Conservation (phyloP, 2,113 vertebrate species). For the Mastomys coucha region DNA sequence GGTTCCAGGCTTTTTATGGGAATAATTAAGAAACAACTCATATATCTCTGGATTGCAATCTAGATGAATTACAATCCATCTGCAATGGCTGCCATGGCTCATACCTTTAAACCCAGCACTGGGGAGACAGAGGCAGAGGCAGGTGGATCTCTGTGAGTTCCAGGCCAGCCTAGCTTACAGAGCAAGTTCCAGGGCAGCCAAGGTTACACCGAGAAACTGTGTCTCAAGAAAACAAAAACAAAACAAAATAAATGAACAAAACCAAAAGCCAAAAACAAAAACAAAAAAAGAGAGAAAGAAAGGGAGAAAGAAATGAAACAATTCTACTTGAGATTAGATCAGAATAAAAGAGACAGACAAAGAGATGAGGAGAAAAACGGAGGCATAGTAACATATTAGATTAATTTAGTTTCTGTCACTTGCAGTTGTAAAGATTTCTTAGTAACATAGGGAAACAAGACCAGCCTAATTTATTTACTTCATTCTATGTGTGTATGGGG, state of each 20-base stretch:
- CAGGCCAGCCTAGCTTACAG: neutral
- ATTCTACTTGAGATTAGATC: neutral
- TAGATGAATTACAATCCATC: neutral
- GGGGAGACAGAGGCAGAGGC: neutral
- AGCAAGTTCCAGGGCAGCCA: neutral
- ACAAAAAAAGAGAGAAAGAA: neutral
- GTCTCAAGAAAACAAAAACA: neutral
- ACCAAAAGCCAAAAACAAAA: neutral
- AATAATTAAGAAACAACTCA: neutral
- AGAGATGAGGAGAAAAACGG: neutral
- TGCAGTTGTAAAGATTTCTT: neutral
- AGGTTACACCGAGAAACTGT: neutral
- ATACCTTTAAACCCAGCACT: neutral
- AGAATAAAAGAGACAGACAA: neutral
- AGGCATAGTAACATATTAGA: neutral
- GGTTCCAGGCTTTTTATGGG: neutral
- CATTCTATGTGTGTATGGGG: neutral
- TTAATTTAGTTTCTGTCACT: constrained; percentile 51
- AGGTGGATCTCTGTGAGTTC: neutral
- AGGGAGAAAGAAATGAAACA: too few species aligned
- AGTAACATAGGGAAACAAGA: neutral
- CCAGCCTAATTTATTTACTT: neutral
- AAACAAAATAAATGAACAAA: neutral
- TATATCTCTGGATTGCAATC: neutral
- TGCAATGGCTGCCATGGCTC: neutral